These are phyloP conservation scores for Elmis aenea DNA, from an alignment of 2,888 invertebrate species.

Conservation along the genomic window DNA sequence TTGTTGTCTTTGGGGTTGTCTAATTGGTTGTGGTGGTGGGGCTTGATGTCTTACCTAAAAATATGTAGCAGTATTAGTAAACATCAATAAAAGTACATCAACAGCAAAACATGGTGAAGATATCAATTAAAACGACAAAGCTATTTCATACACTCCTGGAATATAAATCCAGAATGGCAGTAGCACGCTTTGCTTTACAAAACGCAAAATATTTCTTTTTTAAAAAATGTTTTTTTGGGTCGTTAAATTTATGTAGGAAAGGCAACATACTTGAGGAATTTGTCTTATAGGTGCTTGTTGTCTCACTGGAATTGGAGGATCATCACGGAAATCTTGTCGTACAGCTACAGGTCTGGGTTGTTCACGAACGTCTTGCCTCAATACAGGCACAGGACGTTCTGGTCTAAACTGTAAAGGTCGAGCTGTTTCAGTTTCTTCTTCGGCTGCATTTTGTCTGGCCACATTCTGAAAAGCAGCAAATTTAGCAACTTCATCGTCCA, in stretches of 20 bases:
- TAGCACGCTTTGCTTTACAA: too few species aligned
- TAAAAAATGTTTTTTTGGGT: too few species aligned
- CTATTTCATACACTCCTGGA: too few species aligned
- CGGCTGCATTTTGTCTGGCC: slow-evolving; percentile 19
- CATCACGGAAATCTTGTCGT: slow-evolving; percentile 15
- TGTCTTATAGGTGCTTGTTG: slow-evolving; percentile 18
- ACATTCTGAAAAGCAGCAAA: slow-evolving; percentile 30
- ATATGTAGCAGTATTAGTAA: too few species aligned
- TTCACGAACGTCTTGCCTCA: slow-evolving; percentile 38
- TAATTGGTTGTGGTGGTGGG: slow-evolving; percentile 48
- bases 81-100: too few species aligned
- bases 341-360: slow-evolving; percentile 21
- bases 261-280: slow-evolving; percentile 1
- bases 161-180: too few species aligned
- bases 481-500: slow-evolving; percentile 40
- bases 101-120: too few species aligned
- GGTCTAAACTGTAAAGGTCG: slow-evolving; percentile 37
- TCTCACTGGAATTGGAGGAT: slow-evolving; percentile 9
- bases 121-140: too few species aligned
- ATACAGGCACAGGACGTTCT: slow-evolving; percentile 39
- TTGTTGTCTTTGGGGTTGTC: slow-evolving; percentile 46
- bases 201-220: too few species aligned
- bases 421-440: slow-evolving; percentile 13
- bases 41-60: slow-evolving; percentile 43
- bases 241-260: too few species aligned